These are phyloP conservation scores for Mellilla xanthometata DNA, from an alignment of 2,888 invertebrate species.

Conservation along the genomic window DNA sequence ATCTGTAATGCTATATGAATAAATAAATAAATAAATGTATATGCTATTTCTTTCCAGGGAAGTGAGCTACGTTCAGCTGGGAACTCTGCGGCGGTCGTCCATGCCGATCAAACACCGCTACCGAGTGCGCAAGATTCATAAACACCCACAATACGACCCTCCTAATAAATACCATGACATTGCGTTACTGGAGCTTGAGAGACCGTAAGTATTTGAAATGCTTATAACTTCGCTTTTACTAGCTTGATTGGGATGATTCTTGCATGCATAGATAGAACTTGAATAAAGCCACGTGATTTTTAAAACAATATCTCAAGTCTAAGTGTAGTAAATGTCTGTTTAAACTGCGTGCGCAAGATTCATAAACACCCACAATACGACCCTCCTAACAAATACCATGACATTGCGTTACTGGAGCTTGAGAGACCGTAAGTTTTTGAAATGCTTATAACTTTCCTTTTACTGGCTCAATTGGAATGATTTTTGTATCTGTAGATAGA, in stretches of 20 bases:
- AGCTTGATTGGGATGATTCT: too few species aligned
- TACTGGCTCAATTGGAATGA: neutral
- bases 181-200: conserved; percentile 38
- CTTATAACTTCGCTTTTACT: neutral
- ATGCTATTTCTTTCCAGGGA: neutral
- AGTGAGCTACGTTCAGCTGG: neutral
- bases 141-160: conserved; percentile 36
- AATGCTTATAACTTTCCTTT: neutral
- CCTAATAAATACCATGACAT: conserved; percentile 44
- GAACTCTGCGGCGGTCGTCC: neutral
- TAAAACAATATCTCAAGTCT: too few species aligned
- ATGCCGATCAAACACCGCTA: neutral
- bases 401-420: conserved; percentile 42
- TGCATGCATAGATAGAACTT: too few species aligned
- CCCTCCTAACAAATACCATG: conserved; percentile 11
- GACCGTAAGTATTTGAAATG: conserved; percentile 36
- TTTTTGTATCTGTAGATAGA: too few species aligned
- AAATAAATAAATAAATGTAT: too few species aligned
- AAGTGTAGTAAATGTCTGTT: too few species aligned
- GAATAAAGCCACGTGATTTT: too few species aligned
- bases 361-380: conserved; percentile 37
- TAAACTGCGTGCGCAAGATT: conserved; percentile 2
- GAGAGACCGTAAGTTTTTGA: conserved; percentile 37
- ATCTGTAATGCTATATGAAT: too few species aligned
- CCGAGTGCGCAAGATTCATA: conserved; percentile 14